Evolutionary conservation across 2,888 invertebrate genomes (phyloP).

Genomic region (Matsumyia berberina): DNA sequence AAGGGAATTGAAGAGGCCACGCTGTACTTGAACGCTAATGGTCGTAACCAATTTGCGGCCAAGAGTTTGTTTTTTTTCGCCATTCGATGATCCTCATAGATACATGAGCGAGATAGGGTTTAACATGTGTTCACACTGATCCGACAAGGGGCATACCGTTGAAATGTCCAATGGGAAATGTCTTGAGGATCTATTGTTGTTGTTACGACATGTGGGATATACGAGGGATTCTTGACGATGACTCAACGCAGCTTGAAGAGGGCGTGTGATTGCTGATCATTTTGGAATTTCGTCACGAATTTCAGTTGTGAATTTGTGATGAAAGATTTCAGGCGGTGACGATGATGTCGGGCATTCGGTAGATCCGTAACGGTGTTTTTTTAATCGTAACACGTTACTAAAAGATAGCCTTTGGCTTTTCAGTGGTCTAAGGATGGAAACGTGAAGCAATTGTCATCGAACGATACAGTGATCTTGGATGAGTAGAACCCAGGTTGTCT

Average conservation of each 20-base stretch:
- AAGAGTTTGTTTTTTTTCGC: conserved; percentile 29
- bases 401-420: too few relatives aligned
- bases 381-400: background rate
- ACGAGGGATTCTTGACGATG: conserved; percentile 50
- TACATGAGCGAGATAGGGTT: conserved; percentile 53
- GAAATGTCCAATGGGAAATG: conserved; percentile 19
- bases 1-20: conserved; percentile 36
- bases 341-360: background rate
- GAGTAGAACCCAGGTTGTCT: too few relatives aligned
- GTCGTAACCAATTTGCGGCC: conserved; percentile 58
- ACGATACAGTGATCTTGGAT: too few relatives aligned
- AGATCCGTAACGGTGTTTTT: conserved; percentile 1
- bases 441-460: too few relatives aligned
- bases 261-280: conserved; percentile 44
- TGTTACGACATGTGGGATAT: conserved; percentile 29
- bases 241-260: conserved; percentile 35
- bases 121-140: conserved; percentile 35
- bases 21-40: conserved; percentile 32
- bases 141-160: conserved; percentile 17
- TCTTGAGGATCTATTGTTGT: conserved; percentile 43
- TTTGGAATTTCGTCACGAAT: conserved; percentile 41
- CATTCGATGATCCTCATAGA: conserved; percentile 51
- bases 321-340: background rate
- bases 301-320: conserved; percentile 9
- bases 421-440: too few relatives aligned